phyloP scores from a whole-genome alignment of 2,888 invertebrate species.

The Aspidapion aeneum region DNA sequence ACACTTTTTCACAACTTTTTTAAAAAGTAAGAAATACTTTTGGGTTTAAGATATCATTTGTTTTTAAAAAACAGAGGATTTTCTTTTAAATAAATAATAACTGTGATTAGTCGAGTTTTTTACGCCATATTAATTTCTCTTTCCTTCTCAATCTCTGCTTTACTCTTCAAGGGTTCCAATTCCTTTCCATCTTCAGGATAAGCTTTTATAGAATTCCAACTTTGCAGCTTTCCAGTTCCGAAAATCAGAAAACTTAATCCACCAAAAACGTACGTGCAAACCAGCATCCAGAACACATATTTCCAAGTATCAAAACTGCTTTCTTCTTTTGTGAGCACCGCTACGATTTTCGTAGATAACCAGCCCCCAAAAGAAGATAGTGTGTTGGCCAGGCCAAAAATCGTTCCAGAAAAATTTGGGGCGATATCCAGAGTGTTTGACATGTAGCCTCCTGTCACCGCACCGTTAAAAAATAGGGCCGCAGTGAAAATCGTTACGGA shows the following conservation, averaged over 20 bases:
- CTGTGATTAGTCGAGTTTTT: too few relatives aligned
- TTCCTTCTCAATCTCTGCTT: conserved; percentile 35
- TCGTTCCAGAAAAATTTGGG: conserved; percentile 85
- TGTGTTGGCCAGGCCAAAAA: conserved; percentile 87
- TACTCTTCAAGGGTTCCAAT: conserved; percentile 42
- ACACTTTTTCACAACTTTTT: too few relatives aligned
- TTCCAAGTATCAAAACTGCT: conserved; percentile 76
- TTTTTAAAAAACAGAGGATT: neutral
- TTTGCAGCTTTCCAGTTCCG: conserved; percentile 65
- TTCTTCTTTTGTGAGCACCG: conserved; percentile 67
- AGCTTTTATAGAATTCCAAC: conserved; percentile 49
- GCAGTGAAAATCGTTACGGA: conserved; percentile 76
- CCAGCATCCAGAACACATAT: conserved; percentile 77
- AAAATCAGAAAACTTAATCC: conserved; percentile 60
- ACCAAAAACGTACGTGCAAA: conserved; percentile 65
- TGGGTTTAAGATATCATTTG: neutral
- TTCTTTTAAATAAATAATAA: neutral
- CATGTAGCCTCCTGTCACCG: conserved; percentile 81
- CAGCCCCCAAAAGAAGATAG: conserved; percentile 80
- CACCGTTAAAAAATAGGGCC: conserved; percentile 80
- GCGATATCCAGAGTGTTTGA: conserved; percentile 86
- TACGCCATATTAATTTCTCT: conserved; percentile 28
- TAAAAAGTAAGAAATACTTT: neutral
- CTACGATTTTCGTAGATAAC: conserved; percentile 78
- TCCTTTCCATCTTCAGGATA: conserved; percentile 35